Evolutionary conservation across 2,888 invertebrate genomes (phyloP).

Genomic region (Sisyra terminalis): DNA sequence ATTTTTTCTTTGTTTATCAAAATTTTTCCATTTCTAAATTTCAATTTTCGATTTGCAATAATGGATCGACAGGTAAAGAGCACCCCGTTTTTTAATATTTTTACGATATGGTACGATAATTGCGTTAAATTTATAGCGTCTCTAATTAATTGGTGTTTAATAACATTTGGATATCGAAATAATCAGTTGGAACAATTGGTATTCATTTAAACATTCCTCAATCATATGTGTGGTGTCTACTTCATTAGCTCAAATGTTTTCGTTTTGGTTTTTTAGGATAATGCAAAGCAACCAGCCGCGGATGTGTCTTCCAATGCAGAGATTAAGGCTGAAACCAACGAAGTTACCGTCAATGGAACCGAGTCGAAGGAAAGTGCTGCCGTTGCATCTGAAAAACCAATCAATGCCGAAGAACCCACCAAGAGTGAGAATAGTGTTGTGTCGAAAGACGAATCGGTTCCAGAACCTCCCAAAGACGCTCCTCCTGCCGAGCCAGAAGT

Average conservation of each 20-base stretch:
- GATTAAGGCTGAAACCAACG: too few species aligned
- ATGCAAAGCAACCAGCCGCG: neutral
- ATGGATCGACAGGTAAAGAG: conserved; percentile 11
- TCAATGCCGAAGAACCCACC: conserved; percentile 4
- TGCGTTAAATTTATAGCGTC: too few species aligned
- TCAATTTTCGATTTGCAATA: conserved; percentile 1
- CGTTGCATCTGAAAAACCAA: neutral
- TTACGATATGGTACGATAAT: too few species aligned
- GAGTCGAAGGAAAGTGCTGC: neutral
- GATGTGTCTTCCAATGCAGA: too few species aligned
- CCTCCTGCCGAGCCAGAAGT: neutral
- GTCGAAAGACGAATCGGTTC: conserved; percentile 2
- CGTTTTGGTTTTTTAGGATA: neutral
- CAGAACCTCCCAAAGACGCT: conserved; percentile 3
- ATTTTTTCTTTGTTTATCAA: neutral
- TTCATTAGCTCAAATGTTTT: too few species aligned
- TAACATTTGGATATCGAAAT: too few species aligned
- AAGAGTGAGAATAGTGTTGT: conserved; percentile 7
- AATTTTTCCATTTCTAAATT: neutral
- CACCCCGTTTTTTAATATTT: neutral
- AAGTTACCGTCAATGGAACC: too few species aligned
- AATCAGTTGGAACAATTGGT: too few species aligned
- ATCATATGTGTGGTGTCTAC: too few species aligned
- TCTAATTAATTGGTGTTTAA: too few species aligned
- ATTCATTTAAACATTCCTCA: too few species aligned